A percentile compares a stretch with the other conserved stretches of the same genome.
Evolutionary conservation across 1,140 invertebrate genomes (phyloP).

Genomic region (Copidosoma floridanum): DNA sequence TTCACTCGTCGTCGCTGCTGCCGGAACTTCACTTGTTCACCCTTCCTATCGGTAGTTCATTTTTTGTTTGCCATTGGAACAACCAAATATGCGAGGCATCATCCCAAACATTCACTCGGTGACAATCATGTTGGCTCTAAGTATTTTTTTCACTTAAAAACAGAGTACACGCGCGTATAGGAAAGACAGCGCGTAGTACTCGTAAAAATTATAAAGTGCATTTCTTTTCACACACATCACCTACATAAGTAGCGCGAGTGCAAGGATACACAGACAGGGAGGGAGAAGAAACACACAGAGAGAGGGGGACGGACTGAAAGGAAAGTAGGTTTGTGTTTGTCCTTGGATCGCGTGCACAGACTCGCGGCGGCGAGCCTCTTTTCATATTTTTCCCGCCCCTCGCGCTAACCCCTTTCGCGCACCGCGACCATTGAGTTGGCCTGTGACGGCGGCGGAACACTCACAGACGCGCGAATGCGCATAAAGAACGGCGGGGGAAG

Average conservation of each 20-base stretch:
- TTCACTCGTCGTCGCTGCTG: too few relatives aligned
- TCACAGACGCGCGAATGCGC: neutral
- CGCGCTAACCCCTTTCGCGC: too few relatives aligned
- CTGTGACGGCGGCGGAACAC: neutral
- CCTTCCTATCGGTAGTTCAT: neutral
- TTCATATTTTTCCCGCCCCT: too few relatives aligned
- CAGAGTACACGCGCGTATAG: neutral
- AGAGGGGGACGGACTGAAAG: neutral
- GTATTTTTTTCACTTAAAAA: neutral
- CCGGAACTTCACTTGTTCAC: neutral
- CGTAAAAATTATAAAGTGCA: slow-evolving; percentile 8
- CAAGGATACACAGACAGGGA: too few relatives aligned
- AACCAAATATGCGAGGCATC: too few relatives aligned
- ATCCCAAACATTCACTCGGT: too few relatives aligned
- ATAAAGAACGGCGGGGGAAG: neutral
- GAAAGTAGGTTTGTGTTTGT: slow-evolving; percentile 21
- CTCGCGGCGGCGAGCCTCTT: neutral
- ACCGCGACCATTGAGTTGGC: too few relatives aligned
- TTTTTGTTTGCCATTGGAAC: neutral
- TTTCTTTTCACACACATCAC: slow-evolving; percentile 12
- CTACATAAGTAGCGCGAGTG: too few relatives aligned
- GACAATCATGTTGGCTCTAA: too few relatives aligned
- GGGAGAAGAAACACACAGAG: neutral
- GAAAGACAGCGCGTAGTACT: neutral
- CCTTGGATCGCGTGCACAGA: slow-evolving; percentile 1